These are phyloP conservation scores for Nixonia krombeini DNA, from an alignment of 1,140 invertebrate genomes.

Conservation along the genomic window DNA sequence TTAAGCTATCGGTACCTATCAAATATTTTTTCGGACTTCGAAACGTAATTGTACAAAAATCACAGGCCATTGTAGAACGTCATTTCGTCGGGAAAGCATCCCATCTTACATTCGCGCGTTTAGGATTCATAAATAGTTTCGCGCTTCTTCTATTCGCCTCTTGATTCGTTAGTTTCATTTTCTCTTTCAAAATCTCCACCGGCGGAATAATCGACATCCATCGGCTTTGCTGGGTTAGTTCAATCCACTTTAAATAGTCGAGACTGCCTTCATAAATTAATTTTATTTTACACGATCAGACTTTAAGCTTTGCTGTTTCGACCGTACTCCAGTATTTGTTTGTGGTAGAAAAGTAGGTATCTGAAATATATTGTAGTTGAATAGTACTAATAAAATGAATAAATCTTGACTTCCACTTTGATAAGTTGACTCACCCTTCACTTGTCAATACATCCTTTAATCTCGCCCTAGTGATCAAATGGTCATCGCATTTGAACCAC, in stretches of 20 bases:
- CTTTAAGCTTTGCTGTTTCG: constrained; percentile 63
- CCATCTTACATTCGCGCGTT: neutral
- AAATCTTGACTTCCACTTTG: too few species aligned
- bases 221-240: neutral
- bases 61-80: constrained; percentile 13
- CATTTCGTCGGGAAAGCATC: neutral
- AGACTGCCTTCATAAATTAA: neutral
- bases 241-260: neutral
- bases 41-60: constrained; percentile 26
- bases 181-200: too few species aligned
- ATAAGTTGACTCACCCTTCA: constrained; percentile 94
- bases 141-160: too few species aligned
- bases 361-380: constrained; percentile 72
- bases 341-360: constrained; percentile 94
- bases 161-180: too few species aligned
- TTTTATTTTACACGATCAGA: constrained; percentile 10
- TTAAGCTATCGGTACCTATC: constrained; percentile 3
- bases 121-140: too few species aligned
- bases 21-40: neutral
- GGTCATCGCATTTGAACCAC: constrained; percentile 99
- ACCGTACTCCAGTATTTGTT: constrained; percentile 89
- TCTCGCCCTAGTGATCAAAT: constrained; percentile 89
- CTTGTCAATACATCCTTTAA: constrained; percentile 92
- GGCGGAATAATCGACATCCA: too few species aligned
- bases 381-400: neutral